A percentile compares a stretch with the other conserved stretches of the same genome.
phyloP scores from a whole-genome alignment of 2,888 invertebrate species.

The Augochlorella aurata region DNA sequence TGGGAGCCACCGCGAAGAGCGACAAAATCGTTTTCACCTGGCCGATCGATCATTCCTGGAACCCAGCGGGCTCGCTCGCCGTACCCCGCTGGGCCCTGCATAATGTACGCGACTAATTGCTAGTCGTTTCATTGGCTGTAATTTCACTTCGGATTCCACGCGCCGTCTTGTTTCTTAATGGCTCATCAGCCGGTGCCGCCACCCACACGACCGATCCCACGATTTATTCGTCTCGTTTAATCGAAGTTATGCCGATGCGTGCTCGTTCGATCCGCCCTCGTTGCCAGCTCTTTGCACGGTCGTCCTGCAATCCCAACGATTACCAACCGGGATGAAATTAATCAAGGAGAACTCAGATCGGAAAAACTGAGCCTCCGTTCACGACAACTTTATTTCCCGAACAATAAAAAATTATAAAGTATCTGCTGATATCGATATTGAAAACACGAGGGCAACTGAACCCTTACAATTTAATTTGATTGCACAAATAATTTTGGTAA shows the following conservation, averaged over 20 bases:
- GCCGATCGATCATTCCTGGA: slow-evolving; percentile 60
- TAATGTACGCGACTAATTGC: slow-evolving; percentile 63
- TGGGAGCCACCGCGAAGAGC: slow-evolving; percentile 15
- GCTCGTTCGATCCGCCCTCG: background rate
- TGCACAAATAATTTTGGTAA: too few relatives aligned
- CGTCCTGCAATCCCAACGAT: background rate
- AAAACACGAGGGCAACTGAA: too few relatives aligned
- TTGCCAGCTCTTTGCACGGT: background rate
- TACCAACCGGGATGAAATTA: background rate
- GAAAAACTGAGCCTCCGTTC: background rate
- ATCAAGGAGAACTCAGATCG: background rate
- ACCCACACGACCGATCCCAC: slow-evolving; percentile 32
- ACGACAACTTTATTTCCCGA: too few relatives aligned
- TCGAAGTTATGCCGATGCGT: slow-evolving; percentile 32
- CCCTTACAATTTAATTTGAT: too few relatives aligned
- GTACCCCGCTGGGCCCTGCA: slow-evolving; percentile 46
- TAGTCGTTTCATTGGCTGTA: slow-evolving; percentile 52
- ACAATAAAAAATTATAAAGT: too few relatives aligned
- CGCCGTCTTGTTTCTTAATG: slow-evolving; percentile 48
- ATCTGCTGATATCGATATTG: too few relatives aligned
- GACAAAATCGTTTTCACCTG: slow-evolving; percentile 58
- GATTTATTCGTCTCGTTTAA: slow-evolving; percentile 34
- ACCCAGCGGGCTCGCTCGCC: slow-evolving; percentile 40
- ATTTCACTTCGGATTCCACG: slow-evolving; percentile 55
- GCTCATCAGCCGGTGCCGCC: slow-evolving; percentile 41